Evolutionary conservation across 1,140 invertebrate genomes (phyloP), one percentile per base, ranked within the genome.

Genomic region (Tetramorium simillimum): DNA sequence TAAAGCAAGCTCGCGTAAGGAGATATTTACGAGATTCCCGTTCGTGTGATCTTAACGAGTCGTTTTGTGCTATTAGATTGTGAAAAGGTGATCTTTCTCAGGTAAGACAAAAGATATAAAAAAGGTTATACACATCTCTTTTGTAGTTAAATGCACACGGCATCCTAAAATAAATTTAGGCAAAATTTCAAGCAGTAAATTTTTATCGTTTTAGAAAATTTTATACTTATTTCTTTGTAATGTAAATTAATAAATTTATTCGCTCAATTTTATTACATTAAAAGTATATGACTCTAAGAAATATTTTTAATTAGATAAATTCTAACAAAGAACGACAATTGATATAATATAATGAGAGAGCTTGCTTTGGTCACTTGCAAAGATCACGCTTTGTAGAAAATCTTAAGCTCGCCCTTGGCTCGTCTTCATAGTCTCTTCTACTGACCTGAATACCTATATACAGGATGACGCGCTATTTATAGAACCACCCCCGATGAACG

Each of bases 381-480:
- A 73, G 65, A 82, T 77, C 16, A 60, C 46, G 33, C 58, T 33
- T 81, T 75, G 37, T 86, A 78, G 85, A 84, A 77, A 86, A 88
- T 86, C 43, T 86, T 88, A 46, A 84, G 60, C 76, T 87, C 91
- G 93, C 91, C 93, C 94, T 94, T 94, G 93, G 90, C 89, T 93
- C 84, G 72, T 80, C 90, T 90, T 92, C 70, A 73, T 84, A 72
- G 88, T 92, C 85, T 91, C 88, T 86, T 86, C 81, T 88, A 90
- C 72, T 94, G 92, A 94, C 94, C 92, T 90, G 88, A 92, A 94
- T 94, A 91, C 92, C 90, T 92, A 94, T 93, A 90, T 91, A 93
- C 63, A 89, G 86, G 84, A 69, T 63, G 87, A 69, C 63, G 60
- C 58, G 88, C 87, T 94, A 94, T 94, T 93, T 92, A 92, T 94